phyloP scores from a whole-genome alignment of 1,140 invertebrate species.

The Anoplolepis gracilipes region DNA sequence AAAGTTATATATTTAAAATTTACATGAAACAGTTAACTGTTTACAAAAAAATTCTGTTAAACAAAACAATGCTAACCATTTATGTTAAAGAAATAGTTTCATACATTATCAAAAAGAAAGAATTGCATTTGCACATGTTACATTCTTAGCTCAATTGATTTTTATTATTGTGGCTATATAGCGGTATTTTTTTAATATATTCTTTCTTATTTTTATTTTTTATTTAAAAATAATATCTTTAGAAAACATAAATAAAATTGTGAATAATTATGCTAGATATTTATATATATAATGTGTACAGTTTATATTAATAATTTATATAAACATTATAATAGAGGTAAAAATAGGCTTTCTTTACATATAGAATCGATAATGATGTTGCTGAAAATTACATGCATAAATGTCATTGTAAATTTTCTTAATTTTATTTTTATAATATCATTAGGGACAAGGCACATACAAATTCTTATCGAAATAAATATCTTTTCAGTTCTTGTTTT shows the following conservation, averaged over 20 bases:
- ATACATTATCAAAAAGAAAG: not conserved
- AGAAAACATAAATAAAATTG: constrained; percentile 31
- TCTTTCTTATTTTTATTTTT: constrained; percentile 13
- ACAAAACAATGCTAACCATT: constrained; percentile 6
- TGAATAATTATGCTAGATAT: constrained; percentile 20
- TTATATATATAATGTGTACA: constrained; percentile 14
- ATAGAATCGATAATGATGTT: constrained; percentile 48
- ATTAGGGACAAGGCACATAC: constrained; percentile 68
- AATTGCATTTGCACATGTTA: constrained; percentile 49
- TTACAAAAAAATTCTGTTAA: too few species aligned
- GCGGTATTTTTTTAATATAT: constrained; percentile 19
- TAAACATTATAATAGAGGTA: constrained; percentile 45
- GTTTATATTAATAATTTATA: constrained; percentile 41
- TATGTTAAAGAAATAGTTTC: constrained; percentile 8
- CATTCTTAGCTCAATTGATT: constrained; percentile 37
- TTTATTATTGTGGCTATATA: constrained; percentile 18
- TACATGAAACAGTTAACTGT: constrained; percentile 17
- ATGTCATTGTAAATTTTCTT: constrained; percentile 48
- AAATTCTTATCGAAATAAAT: not conserved
- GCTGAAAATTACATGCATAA: constrained; percentile 46
- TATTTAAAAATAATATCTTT: constrained; percentile 7
- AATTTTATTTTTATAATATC: constrained; percentile 46
- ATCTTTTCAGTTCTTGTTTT: not conserved
- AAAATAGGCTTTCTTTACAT: constrained; percentile 8
- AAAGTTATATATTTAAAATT: not conserved